These are phyloP conservation scores for Periophthalmus modestus DNA, from an alignment of 2,113 vertebrate species.

Conservation along the genomic window DNA sequence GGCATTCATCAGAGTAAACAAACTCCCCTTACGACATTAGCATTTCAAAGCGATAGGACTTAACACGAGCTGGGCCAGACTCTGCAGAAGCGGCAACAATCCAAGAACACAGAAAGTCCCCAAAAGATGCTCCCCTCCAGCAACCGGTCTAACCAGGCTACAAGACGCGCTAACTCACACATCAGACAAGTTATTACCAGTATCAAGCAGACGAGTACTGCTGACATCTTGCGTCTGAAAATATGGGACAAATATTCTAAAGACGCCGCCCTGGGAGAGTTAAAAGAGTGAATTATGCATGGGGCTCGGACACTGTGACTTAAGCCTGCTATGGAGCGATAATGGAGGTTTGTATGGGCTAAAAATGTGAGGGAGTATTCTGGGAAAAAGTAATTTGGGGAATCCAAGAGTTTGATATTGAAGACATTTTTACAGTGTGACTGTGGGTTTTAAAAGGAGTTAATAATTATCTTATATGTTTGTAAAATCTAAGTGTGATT, in stretches of 20 bases:
- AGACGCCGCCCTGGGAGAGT: constrained; percentile 26
- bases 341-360: constrained; percentile 24
- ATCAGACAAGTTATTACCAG: constrained; percentile 8
- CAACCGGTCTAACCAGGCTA: constrained; percentile 10
- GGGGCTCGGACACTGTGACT: constrained; percentile 41
- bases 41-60: constrained; percentile 57
- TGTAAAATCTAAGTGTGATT: too few relatives aligned
- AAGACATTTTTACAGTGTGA: background rate
- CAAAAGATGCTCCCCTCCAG: too few relatives aligned
- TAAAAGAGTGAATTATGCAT: constrained; percentile 55
- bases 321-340: constrained; percentile 21
- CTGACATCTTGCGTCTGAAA: constrained; percentile 12
- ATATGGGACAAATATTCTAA: constrained; percentile 2
- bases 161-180: constrained; percentile 4
- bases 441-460: too few relatives aligned
- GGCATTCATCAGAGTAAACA: constrained; percentile 59
- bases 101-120: constrained; percentile 25
- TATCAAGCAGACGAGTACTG: background rate
- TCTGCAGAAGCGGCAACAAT: too few relatives aligned
- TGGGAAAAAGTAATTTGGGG: background rate
- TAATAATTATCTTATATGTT: too few relatives aligned
- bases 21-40: constrained; percentile 55
- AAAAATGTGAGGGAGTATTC: background rate
- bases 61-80: too few relatives aligned
- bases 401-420: background rate